A percentile compares a stretch with the other conserved stretches of the same genome.
Conservation (phyloP, 2,797 vertebrate genomes). For the Odontamblyopus rebecca region DNA sequence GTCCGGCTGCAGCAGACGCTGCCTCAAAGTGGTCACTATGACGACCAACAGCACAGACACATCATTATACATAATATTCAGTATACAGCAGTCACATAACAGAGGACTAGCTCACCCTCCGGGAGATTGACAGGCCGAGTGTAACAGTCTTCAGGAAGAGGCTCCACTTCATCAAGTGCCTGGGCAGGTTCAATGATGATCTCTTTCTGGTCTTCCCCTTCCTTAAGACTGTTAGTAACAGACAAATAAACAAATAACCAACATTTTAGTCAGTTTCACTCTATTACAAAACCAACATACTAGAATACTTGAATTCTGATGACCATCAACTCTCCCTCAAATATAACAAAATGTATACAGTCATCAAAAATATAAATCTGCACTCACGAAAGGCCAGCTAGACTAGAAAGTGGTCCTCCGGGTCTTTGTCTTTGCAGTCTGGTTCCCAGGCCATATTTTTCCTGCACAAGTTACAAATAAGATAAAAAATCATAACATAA, state of each 20-base stretch:
- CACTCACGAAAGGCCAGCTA: conserved; percentile 95
- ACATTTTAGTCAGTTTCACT: background rate
- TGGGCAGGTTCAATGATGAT: conserved; percentile 93
- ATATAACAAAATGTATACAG: background rate
- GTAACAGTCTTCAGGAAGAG: conserved; percentile 95
- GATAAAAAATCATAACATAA: conserved; percentile 17
- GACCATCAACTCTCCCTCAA: background rate
- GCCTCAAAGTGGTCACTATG: conserved; percentile 93
- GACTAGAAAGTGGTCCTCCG: conserved; percentile 88
- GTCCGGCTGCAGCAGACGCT: conserved; percentile 95
- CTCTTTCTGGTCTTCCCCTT: conserved; percentile 97
- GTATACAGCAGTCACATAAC: background rate
- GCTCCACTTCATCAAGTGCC: conserved; percentile 94
- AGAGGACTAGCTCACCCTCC: conserved; percentile 79
- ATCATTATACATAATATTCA: background rate
- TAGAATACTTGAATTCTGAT: background rate
- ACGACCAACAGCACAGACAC: background rate
- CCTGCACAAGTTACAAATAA: conserved; percentile 70
- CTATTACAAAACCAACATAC: too few species aligned
- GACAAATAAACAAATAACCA: background rate
- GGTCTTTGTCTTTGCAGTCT: conserved; percentile 92
- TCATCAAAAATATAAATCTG: background rate
- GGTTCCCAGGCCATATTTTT: conserved; percentile 96
- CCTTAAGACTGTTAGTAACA: conserved; percentile 84
- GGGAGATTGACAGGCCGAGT: conserved; percentile 91